Evolutionary conservation across 2,888 invertebrate genomes (phyloP), one percentile per base, ranked within the genome.

Genomic region (Amblyjoppa fuscipennis): DNA sequence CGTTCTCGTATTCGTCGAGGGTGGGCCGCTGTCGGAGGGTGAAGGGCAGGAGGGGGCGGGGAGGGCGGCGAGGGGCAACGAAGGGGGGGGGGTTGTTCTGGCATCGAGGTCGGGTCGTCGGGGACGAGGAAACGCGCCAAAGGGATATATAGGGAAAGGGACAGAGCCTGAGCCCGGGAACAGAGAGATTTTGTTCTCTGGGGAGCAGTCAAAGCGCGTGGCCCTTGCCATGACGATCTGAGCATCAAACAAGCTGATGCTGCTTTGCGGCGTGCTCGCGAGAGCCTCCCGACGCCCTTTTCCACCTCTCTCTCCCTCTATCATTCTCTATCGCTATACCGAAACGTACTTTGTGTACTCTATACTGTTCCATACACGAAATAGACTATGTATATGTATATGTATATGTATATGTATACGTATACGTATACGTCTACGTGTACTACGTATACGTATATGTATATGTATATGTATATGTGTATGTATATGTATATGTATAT

Each of bases 131-230:
- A 77, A 76, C 85, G 79, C 64, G 69, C 78, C 76, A 74, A 82
- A 86, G 84, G 81, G 82, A 83, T 83, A 70, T 69, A 69, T 80
- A 69, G 69, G 68, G 82, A 70, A 75, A 81, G 81, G 76, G 85
- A 81, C 25, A 81, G 66, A 77, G 85, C 66, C 69, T 66, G 79
- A 74, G 83, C 66, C 69, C 68, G 78, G 89, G 88, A 91, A 92
- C 91, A 93, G 93, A 92, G 93, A 93, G 91, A 93, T 92, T 92
- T 92, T 92, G 92, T 92, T 93, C 94, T 93, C 93, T 91, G 87
- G 94, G 93, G 93, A 94, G 92, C 93, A 94, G 93, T 94, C 93
- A 93, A 94, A 94, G 93, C 92, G 90, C 88, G 90, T 90, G 91
- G 91, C 91, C 91, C 92, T 93, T 91, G 90, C 91, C 91, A 91